phyloP scores from a whole-genome alignment of 2,797 vertebrate species.

The Selene dorsalis region DNA sequence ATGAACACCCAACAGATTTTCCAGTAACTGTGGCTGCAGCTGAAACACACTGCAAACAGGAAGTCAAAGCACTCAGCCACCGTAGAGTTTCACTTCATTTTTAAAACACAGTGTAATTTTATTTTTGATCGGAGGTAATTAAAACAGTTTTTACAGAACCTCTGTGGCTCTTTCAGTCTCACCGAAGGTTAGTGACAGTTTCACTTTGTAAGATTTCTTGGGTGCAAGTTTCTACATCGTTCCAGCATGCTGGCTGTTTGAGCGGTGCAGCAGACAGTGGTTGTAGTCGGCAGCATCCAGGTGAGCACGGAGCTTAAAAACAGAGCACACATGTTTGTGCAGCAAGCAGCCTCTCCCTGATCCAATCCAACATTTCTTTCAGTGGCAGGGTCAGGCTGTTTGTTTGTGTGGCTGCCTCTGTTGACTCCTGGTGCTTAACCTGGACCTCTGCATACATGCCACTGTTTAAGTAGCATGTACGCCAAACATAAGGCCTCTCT shows the following conservation, averaged over 20 bases:
- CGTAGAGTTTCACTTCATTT: conserved; percentile 4
- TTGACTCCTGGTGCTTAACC: conserved; percentile 47
- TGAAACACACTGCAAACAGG: not conserved
- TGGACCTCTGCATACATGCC: conserved; percentile 31
- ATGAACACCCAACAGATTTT: not conserved
- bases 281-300: conserved; percentile 25
- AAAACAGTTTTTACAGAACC: too few relatives aligned
- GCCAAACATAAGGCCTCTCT: conserved; percentile 43
- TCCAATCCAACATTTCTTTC: conserved; percentile 30
- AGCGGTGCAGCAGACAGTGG: not conserved
- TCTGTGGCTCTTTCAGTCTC: not conserved
- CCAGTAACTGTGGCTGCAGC: not conserved
- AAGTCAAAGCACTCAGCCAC: not conserved
- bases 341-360: conserved; percentile 8
- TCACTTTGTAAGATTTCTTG: not conserved
- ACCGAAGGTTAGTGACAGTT: not conserved
- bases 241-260: conserved; percentile 10
- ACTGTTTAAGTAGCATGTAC: conserved; percentile 38
- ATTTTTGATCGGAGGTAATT: not conserved
- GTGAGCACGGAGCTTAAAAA: conserved; percentile 38
- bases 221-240: not conserved
- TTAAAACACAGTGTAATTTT: not conserved
- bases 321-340: conserved; percentile 21
- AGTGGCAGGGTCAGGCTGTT: conserved; percentile 10
- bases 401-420: conserved; percentile 47